Conservation (phyloP, 2,888 invertebrate genomes). For the Drosophila mercatorum region DNA sequence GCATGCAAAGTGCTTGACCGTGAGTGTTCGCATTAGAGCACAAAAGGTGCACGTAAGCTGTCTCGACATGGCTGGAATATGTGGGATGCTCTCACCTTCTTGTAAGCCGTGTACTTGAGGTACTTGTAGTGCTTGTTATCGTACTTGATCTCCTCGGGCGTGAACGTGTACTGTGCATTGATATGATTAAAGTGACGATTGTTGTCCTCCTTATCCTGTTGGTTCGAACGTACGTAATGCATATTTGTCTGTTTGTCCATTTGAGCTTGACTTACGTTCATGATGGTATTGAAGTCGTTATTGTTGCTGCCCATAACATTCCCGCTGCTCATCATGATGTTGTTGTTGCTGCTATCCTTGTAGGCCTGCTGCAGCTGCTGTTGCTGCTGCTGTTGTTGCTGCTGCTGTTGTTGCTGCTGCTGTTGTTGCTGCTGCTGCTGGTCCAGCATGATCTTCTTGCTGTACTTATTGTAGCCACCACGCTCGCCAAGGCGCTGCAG, state of each 20-base stretch:
- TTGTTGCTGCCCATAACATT: slow-evolving; percentile 79
- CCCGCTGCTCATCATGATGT: slow-evolving; percentile 79
- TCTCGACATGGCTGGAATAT: not conserved
- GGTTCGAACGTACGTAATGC: not conserved
- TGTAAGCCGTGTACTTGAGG: slow-evolving; percentile 90
- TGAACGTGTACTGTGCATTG: slow-evolving; percentile 88
- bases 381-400: slow-evolving; percentile 71
- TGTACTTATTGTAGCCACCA: slow-evolving; percentile 86
- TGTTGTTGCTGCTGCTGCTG: slow-evolving; percentile 81
- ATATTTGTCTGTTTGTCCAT: slow-evolving; percentile 7
- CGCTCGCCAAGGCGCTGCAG: slow-evolving; percentile 87
- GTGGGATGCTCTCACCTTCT: slow-evolving; percentile 85
- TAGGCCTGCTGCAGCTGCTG: slow-evolving; percentile 79
- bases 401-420: slow-evolving; percentile 72
- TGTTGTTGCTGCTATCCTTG: slow-evolving; percentile 82
- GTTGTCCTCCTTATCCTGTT: slow-evolving; percentile 84
- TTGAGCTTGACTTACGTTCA: slow-evolving; percentile 79
- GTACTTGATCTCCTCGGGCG: slow-evolving; percentile 91
- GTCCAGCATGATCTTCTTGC: slow-evolving; percentile 86
- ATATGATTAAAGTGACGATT: slow-evolving; percentile 85
- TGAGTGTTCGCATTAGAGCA: not conserved
- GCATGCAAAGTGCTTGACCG: not conserved
- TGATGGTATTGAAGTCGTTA: slow-evolving; percentile 82
- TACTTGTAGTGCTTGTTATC: slow-evolving; percentile 92
- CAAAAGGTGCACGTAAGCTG: not conserved